Base-by-base conservation (phyloP, 2,888 invertebrate species). In the Tetragnatha montana region DNA sequence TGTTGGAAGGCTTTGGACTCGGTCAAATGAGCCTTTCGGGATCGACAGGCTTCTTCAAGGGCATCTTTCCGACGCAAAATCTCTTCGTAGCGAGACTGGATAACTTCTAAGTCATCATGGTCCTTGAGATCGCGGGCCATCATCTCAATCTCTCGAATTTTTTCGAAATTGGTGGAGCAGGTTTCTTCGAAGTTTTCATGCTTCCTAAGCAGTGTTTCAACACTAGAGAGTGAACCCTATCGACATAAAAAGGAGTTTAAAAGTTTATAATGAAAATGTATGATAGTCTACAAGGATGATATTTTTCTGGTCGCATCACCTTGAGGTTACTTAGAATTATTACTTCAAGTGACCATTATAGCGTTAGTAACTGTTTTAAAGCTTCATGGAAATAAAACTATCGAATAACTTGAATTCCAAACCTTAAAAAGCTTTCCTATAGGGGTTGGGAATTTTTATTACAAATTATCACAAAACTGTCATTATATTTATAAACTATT, bases 131-230 rank as follows among this genome's bases (percentile, higher is more conserved):
- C 95, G 10, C 94, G 94, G 0, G 96, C 96, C 92, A 96, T 96
- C 91, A 95, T 95, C 92, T 96, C 95, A 92, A 97, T 93, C 91
- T 97, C 96, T 78, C 96, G 96, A 0, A 97, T 96, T 93, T 96
- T 95, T 89, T 96, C 93, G 35, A 96, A 95, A 91, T 98, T 97
- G 78, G 96, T 96, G 87, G 95, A 95, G 21, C 97, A 94, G 88
- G 98, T 96, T 93, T 97, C 97, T 92, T 97, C 96, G 94, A 99
- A 99, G 91, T 97, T 97, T 82, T 96, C 96, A 93, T 99, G 99
- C 93, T 98, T 98, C 91, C 97, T 95, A 81, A 98, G 95, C 21
- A 99, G 94, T 0, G 96, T 95, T 93, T 98, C 98, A 0, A 99
- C 98, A 51, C 96, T 96, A 93, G 96, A 94, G 87, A 95, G 93